Evolutionary conservation across 2,797 vertebrate genomes (phyloP).

Genomic region (Alfaro cultratus): DNA sequence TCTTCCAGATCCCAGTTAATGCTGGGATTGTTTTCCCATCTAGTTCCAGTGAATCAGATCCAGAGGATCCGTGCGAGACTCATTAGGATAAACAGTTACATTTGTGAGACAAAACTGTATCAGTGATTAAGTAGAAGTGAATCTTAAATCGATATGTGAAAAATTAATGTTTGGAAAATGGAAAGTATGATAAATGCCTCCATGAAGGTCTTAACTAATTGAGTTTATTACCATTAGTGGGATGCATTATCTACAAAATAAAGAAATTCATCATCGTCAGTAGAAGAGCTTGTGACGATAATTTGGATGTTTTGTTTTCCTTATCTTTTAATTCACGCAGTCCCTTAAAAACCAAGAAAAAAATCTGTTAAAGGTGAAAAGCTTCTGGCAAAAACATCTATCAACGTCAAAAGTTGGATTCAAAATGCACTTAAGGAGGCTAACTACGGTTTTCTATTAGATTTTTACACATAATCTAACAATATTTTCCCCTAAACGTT

Average conservation of each 20-base stretch:
- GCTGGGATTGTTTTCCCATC: background rate
- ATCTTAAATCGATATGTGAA: background rate
- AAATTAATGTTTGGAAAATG: background rate
- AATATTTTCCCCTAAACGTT: background rate
- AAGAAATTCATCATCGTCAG: background rate
- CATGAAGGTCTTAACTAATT: background rate
- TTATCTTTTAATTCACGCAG: background rate
- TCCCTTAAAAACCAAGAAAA: background rate
- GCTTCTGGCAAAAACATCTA: background rate
- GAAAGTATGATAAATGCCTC: background rate
- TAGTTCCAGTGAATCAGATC: background rate
- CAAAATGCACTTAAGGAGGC: background rate
- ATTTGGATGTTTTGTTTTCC: background rate
- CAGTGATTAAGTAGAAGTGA: background rate
- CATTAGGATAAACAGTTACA: background rate
- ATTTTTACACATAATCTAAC: background rate
- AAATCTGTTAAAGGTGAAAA: background rate
- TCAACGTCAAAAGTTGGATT: background rate
- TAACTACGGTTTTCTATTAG: background rate
- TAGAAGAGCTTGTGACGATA: background rate
- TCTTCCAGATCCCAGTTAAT: background rate
- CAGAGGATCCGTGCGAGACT: background rate
- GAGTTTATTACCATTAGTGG: background rate
- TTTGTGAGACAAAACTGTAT: background rate
- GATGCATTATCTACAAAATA: background rate